Evolutionary conservation across 2,113 vertebrate genomes (phyloP), one percentile per base, ranked within the genome.

Genomic region (Lichenostomus cassidix): DNA sequence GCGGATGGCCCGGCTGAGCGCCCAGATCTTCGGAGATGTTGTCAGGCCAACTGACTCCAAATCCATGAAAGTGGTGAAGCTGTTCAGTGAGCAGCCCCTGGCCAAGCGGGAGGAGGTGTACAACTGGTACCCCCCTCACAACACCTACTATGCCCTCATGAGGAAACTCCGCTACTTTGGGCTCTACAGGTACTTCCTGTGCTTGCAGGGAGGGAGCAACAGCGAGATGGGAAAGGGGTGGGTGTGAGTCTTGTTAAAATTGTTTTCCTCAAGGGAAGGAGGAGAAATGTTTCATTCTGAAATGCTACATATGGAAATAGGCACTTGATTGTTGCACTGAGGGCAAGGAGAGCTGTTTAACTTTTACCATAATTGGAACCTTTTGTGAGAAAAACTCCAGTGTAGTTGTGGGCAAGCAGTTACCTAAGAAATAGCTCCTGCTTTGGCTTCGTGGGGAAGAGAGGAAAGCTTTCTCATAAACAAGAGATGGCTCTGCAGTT

Each of bases 71-170:
- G 99, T 99, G 79, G 99, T 99, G 41, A 97, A 98, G 80, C 94
- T 99, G 44, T 99, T 99, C 87, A 98, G 98, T 19, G 99, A 99
- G 87, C 98, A 97, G n/a, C 99, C 99, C 9, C 35, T 98, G 86
- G 99, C 98, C 90, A 98, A 97, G 95, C 95, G 11, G 95, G 99
- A 98, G 70, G 99, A 98, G 58, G 99, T 99, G 49, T 98, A 98
- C 2, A 97, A 98, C 93, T 99, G 99, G 99, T 99, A 99, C 83
- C 99, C 99, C 37, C 98, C 98, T 58, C 99, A 99, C 97, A 98
- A 98, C 83, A 97, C 98, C 58, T 99, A 99, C 83, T 98, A 98
- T 0, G 97, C 96, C 14, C 98, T 99, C 93, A 99, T 99, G 96
- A 98, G 97, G 93, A 99, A 97, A 49, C 98, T 99, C 8, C 96